A percentile compares a stretch with the other conserved stretches of the same genome.
Evolutionary conservation across 2,797 vertebrate genomes (phyloP).

Genomic region (Pampus argenteus): DNA sequence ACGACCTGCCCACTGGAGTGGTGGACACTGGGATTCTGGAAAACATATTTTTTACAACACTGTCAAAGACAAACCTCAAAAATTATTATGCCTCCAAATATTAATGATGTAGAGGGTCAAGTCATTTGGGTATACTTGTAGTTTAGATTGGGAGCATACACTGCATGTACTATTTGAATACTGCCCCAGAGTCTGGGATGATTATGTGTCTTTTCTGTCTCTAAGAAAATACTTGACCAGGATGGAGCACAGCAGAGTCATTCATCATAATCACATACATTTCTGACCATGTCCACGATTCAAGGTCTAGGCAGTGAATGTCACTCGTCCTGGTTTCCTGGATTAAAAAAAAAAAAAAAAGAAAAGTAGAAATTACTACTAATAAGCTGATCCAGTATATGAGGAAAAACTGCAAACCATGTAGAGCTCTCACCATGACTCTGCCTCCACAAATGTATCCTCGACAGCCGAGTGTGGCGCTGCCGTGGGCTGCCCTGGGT

Average conservation of each 20-base stretch:
- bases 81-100: not conserved
- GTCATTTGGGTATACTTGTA: not conserved
- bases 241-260: not conserved
- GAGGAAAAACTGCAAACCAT: not conserved
- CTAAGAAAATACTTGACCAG: not conserved
- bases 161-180: not conserved
- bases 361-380: not conserved
- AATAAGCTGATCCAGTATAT: not conserved
- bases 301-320: slow-evolving; percentile 91
- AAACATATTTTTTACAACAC: slow-evolving; percentile 16
- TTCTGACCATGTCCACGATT: slow-evolving; percentile 95
- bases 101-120: not conserved
- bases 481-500: slow-evolving; percentile 92
- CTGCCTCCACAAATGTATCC: slow-evolving; percentile 95
- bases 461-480: slow-evolving; percentile 87
- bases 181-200: not conserved
- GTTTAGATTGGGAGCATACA: not conserved
- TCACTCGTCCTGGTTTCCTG: slow-evolving; percentile 95
- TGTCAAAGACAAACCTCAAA: not conserved
- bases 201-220: not conserved
- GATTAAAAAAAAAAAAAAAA: slow-evolving; percentile 52
- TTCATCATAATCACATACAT: slow-evolving; percentile 80
- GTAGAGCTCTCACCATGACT: slow-evolving; percentile 88
- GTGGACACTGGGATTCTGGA: slow-evolving; percentile 71
- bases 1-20: slow-evolving; percentile 90